A percentile compares a stretch with the other conserved stretches of the same genome.
Conservation (phyloP, 1,140 invertebrate species). For the Drosophila guanche region DNA sequence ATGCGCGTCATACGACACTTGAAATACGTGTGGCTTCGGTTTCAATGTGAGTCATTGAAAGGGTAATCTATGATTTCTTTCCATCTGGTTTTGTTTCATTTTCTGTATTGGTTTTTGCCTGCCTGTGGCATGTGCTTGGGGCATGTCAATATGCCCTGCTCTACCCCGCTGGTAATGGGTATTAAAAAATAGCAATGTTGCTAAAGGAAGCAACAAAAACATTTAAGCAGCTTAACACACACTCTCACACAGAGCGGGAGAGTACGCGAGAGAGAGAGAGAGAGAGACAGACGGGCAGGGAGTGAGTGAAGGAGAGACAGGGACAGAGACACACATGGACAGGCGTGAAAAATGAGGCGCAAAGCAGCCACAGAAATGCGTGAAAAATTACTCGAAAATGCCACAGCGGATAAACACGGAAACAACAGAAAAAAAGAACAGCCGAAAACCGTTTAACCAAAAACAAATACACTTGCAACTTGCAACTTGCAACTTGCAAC, state of each 20-base stretch:
- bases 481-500: not conserved
- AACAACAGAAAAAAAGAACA: slow-evolving; percentile 34
- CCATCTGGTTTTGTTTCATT: no score
- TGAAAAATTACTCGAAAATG: slow-evolving; percentile 80
- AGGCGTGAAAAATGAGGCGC: slow-evolving; percentile 75
- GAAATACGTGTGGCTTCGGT: no score
- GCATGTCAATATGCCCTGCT: no score
- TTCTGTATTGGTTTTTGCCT: no score
- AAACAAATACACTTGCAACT: slow-evolving; percentile 1
- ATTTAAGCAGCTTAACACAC: slow-evolving; percentile 76
- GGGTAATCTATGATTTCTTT: no score
- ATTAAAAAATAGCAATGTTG: slow-evolving; percentile 62
- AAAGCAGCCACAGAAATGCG: slow-evolving; percentile 79
- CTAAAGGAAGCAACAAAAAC: slow-evolving; percentile 64
- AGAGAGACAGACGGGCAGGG: slow-evolving; percentile 3
- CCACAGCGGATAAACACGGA: slow-evolving; percentile 65
- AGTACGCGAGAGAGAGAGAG: no score
- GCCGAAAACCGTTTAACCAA: slow-evolving; percentile 32
- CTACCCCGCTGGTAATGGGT: no score
- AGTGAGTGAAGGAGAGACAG: not conserved
- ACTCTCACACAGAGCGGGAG: slow-evolving; percentile 10
- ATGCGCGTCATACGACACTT: no score
- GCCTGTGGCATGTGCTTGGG: no score
- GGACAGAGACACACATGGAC: slow-evolving; percentile 14
- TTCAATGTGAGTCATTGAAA: no score